A percentile compares a stretch with the other conserved stretches of the same genome.
Evolutionary conservation across 2,113 vertebrate species (phyloP).

Genomic region (Aegithalos caudatus): DNA sequence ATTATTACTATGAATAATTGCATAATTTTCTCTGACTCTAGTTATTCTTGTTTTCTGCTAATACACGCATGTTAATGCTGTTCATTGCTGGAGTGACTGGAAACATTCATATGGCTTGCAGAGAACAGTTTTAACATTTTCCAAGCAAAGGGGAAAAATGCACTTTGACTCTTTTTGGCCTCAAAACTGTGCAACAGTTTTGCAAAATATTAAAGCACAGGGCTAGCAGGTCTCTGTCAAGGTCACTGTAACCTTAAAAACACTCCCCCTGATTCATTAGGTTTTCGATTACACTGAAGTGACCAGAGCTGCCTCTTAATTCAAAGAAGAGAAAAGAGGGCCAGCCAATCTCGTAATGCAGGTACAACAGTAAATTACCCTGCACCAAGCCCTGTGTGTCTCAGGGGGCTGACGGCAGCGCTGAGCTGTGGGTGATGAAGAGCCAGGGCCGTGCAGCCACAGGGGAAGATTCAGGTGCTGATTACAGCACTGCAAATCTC

Average conservation of each 20-base stretch:
- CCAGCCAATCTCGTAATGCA: not conserved
- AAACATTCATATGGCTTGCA: not conserved
- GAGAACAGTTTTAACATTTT: not conserved
- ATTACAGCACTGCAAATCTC: not conserved
- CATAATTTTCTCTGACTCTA: not conserved
- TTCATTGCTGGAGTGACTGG: not conserved
- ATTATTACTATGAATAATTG: not conserved
- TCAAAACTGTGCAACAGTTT: not conserved
- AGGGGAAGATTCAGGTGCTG: not conserved
- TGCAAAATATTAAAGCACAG: not conserved
- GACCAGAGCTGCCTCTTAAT: not conserved
- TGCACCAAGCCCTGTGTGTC: not conserved
- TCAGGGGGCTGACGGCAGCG: not conserved
- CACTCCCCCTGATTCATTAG: not conserved
- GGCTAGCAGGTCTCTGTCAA: not conserved
- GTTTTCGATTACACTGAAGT: not conserved
- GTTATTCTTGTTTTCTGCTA: constrained; percentile 3
- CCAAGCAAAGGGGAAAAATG: not conserved
- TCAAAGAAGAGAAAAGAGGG: not conserved
- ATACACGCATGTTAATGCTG: not conserved
- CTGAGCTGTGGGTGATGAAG: not conserved
- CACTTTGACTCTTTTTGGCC: not conserved
- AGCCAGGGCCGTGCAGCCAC: not conserved
- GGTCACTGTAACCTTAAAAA: not conserved
- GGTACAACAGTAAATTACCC: not conserved